Base-by-base conservation (phyloP, 92 coral and sea anemone genomes). In the Porites lobata region DNA sequence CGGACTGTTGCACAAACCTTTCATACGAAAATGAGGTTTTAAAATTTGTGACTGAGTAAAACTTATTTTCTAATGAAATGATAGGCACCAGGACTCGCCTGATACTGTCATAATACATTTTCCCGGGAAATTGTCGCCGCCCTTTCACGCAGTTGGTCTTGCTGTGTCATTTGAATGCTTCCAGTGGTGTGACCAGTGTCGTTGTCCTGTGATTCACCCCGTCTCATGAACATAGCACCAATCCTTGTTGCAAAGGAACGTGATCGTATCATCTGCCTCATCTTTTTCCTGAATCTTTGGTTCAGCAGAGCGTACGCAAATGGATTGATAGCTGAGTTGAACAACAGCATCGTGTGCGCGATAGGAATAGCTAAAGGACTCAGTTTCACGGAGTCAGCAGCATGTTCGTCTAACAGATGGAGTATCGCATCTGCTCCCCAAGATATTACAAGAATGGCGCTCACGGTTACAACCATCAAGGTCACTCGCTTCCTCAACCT, bases 241-340 rank as follows among this genome's bases (percentile, higher is more conserved):
- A 51, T 51, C 53, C 50, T 22, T 17, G 74, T 2, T 69, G 50
- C 17, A 11, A 57, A 10, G 11, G 62, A 57, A 57, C 62, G 11
- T 57, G 62, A 69, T 5, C 29, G 22, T 69, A 69, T 69, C 74
- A 69, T 69, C 32, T 19, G 50, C 51, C 12, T 11, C 3, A 69
- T 26, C 50, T 69, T 69, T 69, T 29, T 29, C 32, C 32, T 29
- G 32, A 29, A 29, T 1, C 32, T 29, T 29, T 29, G 32, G 32
- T 29, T 69, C 32, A 69, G 26, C 22, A 69, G 51, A 4, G 74
- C 74, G 14, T 69, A 69, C 12, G 74, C 74, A 69, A 69, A 69
- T 18, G 69, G 69, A 26, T 65, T 65, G 22, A 65, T 10, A n/a
- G 69, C 69, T 8, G 69, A 65, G 21, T 65, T 69, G 22, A 69